Conservation (phyloP, 2,888 invertebrate species). For the Melieria omissa region DNA sequence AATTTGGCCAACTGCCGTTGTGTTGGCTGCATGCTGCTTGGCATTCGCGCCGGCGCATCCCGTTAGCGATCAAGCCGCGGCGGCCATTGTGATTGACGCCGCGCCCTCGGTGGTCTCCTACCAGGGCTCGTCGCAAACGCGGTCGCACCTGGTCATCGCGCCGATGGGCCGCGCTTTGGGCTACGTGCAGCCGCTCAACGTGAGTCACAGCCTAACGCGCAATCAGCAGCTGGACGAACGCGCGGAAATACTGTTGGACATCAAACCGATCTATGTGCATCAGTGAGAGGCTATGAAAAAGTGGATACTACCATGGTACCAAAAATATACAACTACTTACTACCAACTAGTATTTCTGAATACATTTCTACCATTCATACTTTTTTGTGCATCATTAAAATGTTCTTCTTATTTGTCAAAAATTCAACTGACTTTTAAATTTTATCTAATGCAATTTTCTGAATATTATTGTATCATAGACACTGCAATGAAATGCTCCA, state of each 20-base stretch:
- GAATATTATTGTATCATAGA: no score
- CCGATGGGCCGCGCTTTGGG: conserved; percentile 61
- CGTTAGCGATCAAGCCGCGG: conserved; percentile 3
- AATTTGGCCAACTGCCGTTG: no score
- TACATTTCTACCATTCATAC: no score
- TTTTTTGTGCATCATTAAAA: no score
- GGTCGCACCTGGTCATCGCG: conserved; percentile 59
- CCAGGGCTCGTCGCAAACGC: conserved; percentile 59
- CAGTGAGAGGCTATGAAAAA: conserved; percentile 20
- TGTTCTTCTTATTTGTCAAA: no score
- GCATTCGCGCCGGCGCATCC: conserved; percentile 14
- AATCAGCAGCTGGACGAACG: conserved; percentile 46
- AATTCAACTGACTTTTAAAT: no score
- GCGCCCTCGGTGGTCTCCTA: conserved; percentile 60
- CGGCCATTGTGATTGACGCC: conserved; percentile 53
- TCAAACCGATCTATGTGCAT: conserved; percentile 54
- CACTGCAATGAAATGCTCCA: no score
- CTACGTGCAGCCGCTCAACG: conserved; percentile 59
- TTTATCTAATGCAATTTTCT: no score
- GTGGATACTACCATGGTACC: no score
- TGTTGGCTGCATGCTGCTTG: background rate
- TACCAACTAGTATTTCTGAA: no score
- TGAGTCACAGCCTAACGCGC: conserved; percentile 56
- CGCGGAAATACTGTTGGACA: conserved; percentile 47
- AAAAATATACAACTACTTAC: no score